Evolutionary conservation across 2,113 vertebrate genomes (phyloP).

Genomic region (Phalacrocorax brasilianus): DNA sequence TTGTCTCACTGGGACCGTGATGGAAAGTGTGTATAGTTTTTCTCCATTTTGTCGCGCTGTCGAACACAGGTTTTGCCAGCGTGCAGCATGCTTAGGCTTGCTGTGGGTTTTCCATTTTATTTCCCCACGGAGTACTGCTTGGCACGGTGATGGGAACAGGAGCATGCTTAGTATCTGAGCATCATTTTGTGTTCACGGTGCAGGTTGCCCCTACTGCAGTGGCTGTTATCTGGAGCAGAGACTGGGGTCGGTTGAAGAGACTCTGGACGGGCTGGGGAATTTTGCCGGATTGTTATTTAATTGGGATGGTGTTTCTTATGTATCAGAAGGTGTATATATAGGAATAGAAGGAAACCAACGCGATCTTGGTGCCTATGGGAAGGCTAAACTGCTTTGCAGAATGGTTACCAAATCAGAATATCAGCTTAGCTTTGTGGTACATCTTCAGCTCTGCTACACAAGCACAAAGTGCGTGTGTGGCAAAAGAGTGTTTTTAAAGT

Average conservation of each 20-base stretch:
- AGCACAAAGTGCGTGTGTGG: not conserved
- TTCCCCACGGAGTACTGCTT: not conserved
- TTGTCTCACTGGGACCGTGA: not conserved
- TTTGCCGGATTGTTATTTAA: not conserved
- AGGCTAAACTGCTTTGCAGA: not conserved
- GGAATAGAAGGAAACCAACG: not conserved
- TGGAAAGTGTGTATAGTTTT: not conserved
- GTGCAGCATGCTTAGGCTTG: not conserved
- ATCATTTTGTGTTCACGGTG: not conserved
- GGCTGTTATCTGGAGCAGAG: not conserved
- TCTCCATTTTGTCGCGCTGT: not conserved
- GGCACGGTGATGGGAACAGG: not conserved
- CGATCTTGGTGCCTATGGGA: not conserved
- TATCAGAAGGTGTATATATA: not conserved
- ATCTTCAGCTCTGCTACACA: not conserved
- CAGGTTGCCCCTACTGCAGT: not conserved
- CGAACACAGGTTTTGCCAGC: not conserved
- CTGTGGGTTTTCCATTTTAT: not conserved
- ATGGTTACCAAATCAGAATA: not conserved
- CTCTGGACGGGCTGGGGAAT: not conserved
- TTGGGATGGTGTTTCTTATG: not conserved
- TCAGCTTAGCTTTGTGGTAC: not conserved
- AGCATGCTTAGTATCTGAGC: not conserved
- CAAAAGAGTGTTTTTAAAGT: not conserved
- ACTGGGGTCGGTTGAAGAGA: not conserved